phyloP scores from a whole-genome alignment of 2,888 invertebrate genomes.

The Epsilonema sp. region DNA sequence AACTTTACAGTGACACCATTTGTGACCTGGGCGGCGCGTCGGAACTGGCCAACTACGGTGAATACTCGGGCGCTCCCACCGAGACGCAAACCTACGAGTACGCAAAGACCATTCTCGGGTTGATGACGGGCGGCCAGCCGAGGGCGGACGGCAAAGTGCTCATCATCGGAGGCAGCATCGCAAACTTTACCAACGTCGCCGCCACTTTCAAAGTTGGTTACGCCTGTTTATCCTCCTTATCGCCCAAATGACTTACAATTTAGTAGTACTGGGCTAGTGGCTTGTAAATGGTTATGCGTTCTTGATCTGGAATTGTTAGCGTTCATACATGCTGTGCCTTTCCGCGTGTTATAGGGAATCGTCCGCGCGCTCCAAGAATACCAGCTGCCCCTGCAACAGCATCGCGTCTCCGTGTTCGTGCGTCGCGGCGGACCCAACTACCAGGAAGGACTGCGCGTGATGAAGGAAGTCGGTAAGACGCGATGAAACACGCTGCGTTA shows the following conservation, averaged over 20 bases:
- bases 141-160: constrained; percentile 47
- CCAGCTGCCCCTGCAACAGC: constrained; percentile 66
- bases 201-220: constrained; percentile 86
- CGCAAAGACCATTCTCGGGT: constrained; percentile 80
- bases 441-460: constrained; percentile 84
- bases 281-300: neutral
- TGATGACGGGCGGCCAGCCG: constrained; percentile 63
- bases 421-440: constrained; percentile 95
- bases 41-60: constrained; percentile 94
- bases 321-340: constrained; percentile 61
- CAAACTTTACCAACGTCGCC: constrained; percentile 98
- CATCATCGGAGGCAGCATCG: constrained; percentile 94
- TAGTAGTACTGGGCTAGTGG: neutral
- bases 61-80: constrained; percentile 95
- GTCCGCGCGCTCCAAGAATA: constrained; percentile 83
- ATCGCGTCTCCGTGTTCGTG: constrained; percentile 81
- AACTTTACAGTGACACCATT: constrained; percentile 62
- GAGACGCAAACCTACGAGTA: constrained; percentile 98
- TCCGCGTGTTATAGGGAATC: too few relatives aligned
- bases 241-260: too few relatives aligned
- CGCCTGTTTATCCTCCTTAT: too few relatives aligned
- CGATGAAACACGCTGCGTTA: neutral
- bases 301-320: neutral
- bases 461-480: constrained; percentile 56
- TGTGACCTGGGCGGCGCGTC: constrained; percentile 80